These are phyloP conservation scores for Acanthosepion pharaonis DNA, from an alignment of 2,888 invertebrate species.

Conservation along the genomic window DNA sequence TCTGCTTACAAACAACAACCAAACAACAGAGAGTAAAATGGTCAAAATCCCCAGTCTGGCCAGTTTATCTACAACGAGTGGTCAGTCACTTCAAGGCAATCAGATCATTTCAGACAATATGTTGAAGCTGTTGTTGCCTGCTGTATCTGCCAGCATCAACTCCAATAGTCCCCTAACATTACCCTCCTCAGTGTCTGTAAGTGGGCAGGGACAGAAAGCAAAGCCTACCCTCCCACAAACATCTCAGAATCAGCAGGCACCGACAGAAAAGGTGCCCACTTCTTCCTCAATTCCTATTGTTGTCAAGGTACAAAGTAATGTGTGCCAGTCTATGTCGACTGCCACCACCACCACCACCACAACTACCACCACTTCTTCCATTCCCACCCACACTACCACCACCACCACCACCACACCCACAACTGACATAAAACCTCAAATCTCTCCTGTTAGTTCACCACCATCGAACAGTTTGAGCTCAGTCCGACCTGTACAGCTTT, in stretches of 20 bases:
- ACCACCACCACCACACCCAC: neutral
- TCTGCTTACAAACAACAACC: neutral
- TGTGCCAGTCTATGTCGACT: neutral
- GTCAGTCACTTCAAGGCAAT: conserved; percentile 3
- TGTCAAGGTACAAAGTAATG: neutral
- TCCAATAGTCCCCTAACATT: neutral
- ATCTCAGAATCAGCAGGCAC: neutral
- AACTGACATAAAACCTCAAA: neutral
- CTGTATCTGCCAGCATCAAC: neutral
- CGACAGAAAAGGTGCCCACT: neutral
- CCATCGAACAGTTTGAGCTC: neutral
- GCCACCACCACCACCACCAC: neutral
- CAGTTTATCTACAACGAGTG: neutral
- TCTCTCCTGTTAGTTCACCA: neutral
- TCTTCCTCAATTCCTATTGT: neutral
- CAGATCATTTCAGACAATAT: conserved; percentile 38
- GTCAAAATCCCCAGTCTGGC: neutral
- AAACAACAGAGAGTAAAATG: neutral
- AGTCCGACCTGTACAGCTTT: conserved; percentile 6
- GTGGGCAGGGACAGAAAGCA: neutral
- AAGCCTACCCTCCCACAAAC: neutral
- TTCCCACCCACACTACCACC: neutral
- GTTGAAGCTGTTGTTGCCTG: conserved; percentile 15
- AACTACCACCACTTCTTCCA: neutral
- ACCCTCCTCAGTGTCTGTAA: neutral